These are phyloP conservation scores for Smutsia gigantea DNA, from an alignment of 2,797 vertebrate genomes.

Conservation along the genomic window DNA sequence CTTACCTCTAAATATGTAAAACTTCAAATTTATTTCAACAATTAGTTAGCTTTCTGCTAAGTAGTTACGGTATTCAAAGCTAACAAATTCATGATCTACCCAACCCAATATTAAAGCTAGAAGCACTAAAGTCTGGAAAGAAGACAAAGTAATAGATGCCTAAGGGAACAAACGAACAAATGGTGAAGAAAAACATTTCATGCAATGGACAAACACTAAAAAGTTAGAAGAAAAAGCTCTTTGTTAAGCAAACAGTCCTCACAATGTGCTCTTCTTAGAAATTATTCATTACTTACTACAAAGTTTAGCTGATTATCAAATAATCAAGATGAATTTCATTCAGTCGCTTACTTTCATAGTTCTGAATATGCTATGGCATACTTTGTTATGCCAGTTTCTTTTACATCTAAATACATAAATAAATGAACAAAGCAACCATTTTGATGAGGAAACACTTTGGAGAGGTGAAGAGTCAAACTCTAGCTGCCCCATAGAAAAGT, in stretches of 20 bases:
- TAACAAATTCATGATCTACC: neutral
- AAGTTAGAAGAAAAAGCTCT: neutral
- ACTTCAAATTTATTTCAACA: neutral
- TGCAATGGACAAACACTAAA: neutral
- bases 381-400: neutral
- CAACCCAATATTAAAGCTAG: neutral
- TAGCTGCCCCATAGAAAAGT: neutral
- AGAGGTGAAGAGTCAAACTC: neutral
- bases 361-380: neutral
- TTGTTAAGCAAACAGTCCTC: neutral
- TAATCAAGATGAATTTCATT: conserved; percentile 2
- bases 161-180: neutral
- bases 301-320: neutral
- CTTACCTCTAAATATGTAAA: neutral
- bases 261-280: neutral
- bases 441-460: neutral
- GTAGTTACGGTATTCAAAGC: neutral
- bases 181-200: neutral
- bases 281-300: neutral
- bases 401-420: neutral
- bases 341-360: neutral
- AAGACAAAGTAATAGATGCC: neutral
- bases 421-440: neutral
- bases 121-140: neutral
- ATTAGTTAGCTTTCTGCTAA: neutral